Evolutionary conservation across 2,888 invertebrate genomes (phyloP), one percentile per base, ranked within the genome.

Genomic region (Phaedon cochleariae): DNA sequence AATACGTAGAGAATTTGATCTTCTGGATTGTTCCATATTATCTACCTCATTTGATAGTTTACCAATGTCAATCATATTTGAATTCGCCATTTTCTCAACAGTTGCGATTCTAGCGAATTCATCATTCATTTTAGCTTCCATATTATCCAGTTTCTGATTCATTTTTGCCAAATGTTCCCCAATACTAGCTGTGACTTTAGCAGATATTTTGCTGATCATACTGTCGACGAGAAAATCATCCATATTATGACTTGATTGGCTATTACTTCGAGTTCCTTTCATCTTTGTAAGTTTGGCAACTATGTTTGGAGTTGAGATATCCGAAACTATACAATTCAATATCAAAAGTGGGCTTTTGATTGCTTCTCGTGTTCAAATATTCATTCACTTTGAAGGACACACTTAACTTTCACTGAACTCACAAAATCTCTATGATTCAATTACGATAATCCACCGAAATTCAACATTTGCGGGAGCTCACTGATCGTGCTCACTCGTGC

Each of bases 141-240:
- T 48, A 48, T 48, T 18, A 48, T 48, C 48, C 9, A 48, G 17
- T 17, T 48, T 48, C 9, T 48, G 48, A 17, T n/a, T 48, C 9
- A 48, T 10, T 48, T 1, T 18, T 15, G 48, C 48, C 48, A 48
- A 7, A 6, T 48, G 48, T 48, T 48, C 48, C 48, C 48, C 48
- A 48, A 48, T 48, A 17, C 48, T 48, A 3, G 48, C 48, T 17
- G 48, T 17, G 48, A 48, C 48, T 10, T 48, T 17, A 17, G 48
- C 48, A 48, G 48, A 48, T 48, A 48, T 48, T 48, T 17, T n/a
- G 48, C 48, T 48, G 48, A 17, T 48, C 48, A 48, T 48, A 17
- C 17, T 48, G 7, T 17, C 18, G 7, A 48, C 1, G 18, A 17
- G 17, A 15, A 17, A 15, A 48, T 48, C 48, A 18, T 48, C 48